Base-by-base conservation (phyloP, 2,888 invertebrate species). In the Amblyjoppa fuscipennis region DNA sequence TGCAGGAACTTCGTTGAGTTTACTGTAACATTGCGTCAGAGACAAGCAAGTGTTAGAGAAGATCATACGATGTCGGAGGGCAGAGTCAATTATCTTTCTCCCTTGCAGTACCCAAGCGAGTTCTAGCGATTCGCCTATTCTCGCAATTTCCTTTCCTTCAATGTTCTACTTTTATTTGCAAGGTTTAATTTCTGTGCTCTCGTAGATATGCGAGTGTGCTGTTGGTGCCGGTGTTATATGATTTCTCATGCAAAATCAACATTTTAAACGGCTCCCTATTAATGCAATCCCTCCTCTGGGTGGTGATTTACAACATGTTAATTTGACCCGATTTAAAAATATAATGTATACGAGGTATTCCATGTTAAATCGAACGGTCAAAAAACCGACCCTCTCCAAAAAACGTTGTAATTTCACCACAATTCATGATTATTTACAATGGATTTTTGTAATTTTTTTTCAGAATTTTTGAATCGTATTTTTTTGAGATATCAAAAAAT, bases 1-100 rank as follows among this genome's bases (percentile, higher is more conserved):
- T 97, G 97, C 88, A 97, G 94, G 91, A 95, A 95, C 90, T 95
- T 95, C 38, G 97, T 97, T 85, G 95, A 91, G 90, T 93, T 95
- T 94, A 95, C 96, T 96, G 95, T 16, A 95, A 95, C 87, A 79
- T 45, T 81, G 51, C 61, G 16, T 49, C 7, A 71, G 56, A 53
- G 7, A n/a, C 6, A 53, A 45, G 53, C 20, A 53, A 80, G 9
- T 79, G 85, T 73, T 77, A 81, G n/a, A 25, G 20, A 34, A n/a
- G 45, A 16, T 41, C 41, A 41, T 16, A 20, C 28, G 20, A 25
- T n/a, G 9, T 34, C 1, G 4, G 3, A 9, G 20, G 5, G 51
- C 13, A 16, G 53, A 61, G 34, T 34, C 11, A 69, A 34, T 66
- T 25, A 25, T 53, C 25, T 53, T 56, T 68, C 41, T 38, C 20